Percentiles rank a stretch among this genome's conserved stretches.
These are phyloP conservation scores for Strix aluco DNA, from an alignment of 2,113 vertebrate genomes.

Conservation along the genomic window DNA sequence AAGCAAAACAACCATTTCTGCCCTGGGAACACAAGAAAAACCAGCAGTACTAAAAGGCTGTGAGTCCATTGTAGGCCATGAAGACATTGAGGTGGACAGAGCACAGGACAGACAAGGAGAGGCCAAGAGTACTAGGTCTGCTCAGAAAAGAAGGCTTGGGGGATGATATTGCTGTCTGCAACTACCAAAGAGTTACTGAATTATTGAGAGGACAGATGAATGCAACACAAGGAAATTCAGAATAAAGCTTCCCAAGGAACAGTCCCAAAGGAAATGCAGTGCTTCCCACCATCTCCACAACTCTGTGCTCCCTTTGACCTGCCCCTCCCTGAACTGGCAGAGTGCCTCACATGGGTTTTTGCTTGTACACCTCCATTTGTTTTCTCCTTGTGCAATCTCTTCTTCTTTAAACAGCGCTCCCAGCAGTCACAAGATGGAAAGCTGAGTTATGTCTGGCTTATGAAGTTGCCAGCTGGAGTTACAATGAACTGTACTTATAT, in stretches of 20 bases:
- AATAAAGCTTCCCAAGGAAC: neutral
- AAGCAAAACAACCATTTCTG: neutral
- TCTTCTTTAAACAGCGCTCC: neutral
- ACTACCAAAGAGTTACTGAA: too few relatives aligned
- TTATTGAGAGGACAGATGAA: too few relatives aligned
- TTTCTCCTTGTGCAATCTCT: neutral
- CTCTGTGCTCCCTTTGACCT: neutral
- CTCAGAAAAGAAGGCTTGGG: neutral
- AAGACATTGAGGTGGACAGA: neutral
- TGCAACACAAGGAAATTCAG: neutral
- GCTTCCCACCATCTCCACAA: neutral
- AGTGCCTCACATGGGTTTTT: neutral
- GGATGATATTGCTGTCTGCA: neutral
- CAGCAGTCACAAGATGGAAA: neutral
- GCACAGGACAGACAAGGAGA: neutral
- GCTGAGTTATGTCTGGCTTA: neutral
- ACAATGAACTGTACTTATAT: neutral
- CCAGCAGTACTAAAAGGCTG: neutral
- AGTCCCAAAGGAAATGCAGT: neutral
- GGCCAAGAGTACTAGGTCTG: neutral
- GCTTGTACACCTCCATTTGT: neutral
- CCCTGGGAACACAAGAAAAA: neutral
- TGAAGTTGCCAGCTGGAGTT: neutral
- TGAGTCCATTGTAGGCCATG: neutral
- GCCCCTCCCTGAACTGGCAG: neutral